Base-by-base conservation (phyloP, 2,797 vertebrate species). In the Petrocephalus sullivani region DNA sequence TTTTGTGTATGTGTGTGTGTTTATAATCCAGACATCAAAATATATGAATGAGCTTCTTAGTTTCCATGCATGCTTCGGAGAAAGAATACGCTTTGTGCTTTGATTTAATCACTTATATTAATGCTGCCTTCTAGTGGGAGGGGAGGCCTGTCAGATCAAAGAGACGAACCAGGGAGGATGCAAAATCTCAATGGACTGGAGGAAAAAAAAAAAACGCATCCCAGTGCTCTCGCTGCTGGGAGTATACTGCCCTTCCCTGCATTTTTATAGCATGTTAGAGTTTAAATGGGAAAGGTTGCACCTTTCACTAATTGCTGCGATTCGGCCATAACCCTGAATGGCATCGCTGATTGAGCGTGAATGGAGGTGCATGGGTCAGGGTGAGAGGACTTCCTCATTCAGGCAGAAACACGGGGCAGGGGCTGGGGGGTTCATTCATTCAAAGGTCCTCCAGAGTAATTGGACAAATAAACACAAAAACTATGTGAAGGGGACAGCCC, bases 391-490 rank as follows among this genome's bases (percentile, higher is more conserved):
- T 54, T 64, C 84, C 4, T 85, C 89, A 91, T 92, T 91, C 89
- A 89, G 88, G 82, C 58, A 90, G 78, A 33, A 46, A 87, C 87
- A 91, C 91, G 92, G 91, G 14, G 8, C 10, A 14, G 87, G 60
- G 89, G 82, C 6, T 54, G 46, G 88, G 23, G 23, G 0, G 54
- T 91, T 90, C 89, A 87, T 91, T 90, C 91, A 91, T 78, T 87
- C 12, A 56, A 83, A 93, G 91, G 93, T 93, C 90, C 71, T 33
- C 46, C 87, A 86, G 88, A 92, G 91, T 93, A 92, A 92, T 91
- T 88, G 89, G 92, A 90, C 92, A 91, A 90, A 92, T 67, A 87
- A 89, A 88, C 87, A 90, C 88, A 89, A 85, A 89, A 87, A 85
- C 49, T 37, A 61, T 78, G 86, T n/a, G 41, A 23, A 88, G 75